These are phyloP conservation scores for Clamator glandarius DNA, from an alignment of 2,797 vertebrate genomes.

Conservation along the genomic window DNA sequence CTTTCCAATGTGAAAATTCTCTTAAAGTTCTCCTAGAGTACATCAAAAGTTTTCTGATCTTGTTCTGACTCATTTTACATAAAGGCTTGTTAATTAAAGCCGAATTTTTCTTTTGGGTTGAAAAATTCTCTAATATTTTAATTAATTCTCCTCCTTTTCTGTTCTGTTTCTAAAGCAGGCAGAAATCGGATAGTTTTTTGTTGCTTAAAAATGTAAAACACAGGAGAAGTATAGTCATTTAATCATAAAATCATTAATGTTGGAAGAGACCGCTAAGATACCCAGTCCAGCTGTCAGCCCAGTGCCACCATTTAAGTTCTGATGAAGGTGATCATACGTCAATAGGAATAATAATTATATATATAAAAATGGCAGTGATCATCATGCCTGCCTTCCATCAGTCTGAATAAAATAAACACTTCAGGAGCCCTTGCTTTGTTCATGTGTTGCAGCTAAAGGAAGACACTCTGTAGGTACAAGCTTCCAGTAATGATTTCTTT, in stretches of 20 bases:
- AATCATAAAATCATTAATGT: too few species aligned
- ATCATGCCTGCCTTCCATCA: not conserved
- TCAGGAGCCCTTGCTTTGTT: not conserved
- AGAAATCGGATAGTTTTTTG: not conserved
- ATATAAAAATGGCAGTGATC: not conserved
- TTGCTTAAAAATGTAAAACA: not conserved
- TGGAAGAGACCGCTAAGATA: too few species aligned
- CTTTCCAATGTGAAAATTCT: not conserved
- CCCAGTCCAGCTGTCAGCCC: too few species aligned
- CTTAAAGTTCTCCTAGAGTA: too few species aligned
- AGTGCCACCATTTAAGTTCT: not conserved
- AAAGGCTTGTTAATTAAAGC: not conserved
- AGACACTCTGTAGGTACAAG: not conserved
- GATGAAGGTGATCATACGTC: not conserved
- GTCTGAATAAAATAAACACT: not conserved
- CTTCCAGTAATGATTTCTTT: not conserved
- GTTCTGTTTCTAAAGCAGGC: not conserved
- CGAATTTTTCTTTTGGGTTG: not conserved
- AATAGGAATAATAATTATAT: not conserved
- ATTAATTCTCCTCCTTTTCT: not conserved
- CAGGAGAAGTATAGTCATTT: fast-evolving
- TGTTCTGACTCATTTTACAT: not conserved
- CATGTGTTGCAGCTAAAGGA: not conserved
- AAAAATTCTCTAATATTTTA: not conserved
- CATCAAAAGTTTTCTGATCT: too few species aligned